phyloP scores from a whole-genome alignment of 1,140 invertebrate genomes.

The Leptinotarsa defecta region DNA sequence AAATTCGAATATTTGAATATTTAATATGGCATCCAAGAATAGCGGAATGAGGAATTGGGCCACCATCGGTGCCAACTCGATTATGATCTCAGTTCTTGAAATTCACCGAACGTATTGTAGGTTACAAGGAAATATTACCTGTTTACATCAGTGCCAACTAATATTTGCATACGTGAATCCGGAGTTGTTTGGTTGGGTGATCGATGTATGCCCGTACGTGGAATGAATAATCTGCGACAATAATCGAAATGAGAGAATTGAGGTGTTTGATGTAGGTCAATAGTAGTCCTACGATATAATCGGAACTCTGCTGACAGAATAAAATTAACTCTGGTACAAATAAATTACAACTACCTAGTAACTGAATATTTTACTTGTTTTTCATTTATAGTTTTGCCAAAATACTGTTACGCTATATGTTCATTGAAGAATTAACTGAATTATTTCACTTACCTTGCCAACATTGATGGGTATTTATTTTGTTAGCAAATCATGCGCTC shows the following conservation, averaged over 20 bases:
- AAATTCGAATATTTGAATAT: conserved; percentile 20
- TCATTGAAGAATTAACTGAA: too few species aligned
- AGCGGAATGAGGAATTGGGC: conserved; percentile 15
- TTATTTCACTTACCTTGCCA: too few species aligned
- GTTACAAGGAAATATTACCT: conserved; percentile 20
- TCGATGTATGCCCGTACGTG: not conserved
- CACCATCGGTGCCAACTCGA: conserved; percentile 17
- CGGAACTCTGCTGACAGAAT: too few species aligned
- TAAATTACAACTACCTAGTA: too few species aligned
- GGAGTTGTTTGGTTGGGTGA: not conserved
- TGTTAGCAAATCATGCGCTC: too few species aligned
- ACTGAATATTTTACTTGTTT: too few species aligned
- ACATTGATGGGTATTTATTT: too few species aligned
- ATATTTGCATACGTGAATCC: conserved; percentile 10
- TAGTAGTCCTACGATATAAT: too few species aligned
- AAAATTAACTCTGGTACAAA: too few species aligned
- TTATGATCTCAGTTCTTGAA: conserved; percentile 19
- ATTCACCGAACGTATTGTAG: conserved; percentile 21
- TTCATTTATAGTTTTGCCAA: too few species aligned
- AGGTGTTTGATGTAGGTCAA: not conserved
- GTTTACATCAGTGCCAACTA: conserved; percentile 14
- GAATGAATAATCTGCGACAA: conserved; percentile 1
- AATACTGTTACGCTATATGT: too few species aligned
- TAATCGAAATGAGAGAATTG: not conserved
- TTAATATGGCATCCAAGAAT: conserved; percentile 16